Evolutionary conservation across 2,888 invertebrate genomes (phyloP).

Genomic region (Trachelus stipa): DNA sequence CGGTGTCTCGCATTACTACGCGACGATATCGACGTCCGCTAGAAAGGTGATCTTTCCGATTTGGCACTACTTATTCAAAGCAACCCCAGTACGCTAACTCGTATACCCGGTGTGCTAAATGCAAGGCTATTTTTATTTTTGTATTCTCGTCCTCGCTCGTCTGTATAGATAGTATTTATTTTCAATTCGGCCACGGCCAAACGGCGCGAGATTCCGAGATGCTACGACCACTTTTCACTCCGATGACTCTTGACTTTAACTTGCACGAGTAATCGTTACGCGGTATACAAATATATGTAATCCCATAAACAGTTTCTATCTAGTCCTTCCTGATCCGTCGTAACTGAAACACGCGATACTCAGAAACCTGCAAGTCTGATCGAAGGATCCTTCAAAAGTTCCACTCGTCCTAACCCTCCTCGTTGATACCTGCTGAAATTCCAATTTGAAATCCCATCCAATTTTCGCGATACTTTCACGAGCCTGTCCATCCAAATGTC

Average conservation of each 20-base stretch:
- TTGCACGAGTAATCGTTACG: background rate
- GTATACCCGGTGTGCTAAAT: constrained; percentile 51
- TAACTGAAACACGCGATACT: background rate
- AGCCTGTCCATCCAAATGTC: background rate
- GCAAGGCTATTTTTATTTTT: constrained; percentile 52
- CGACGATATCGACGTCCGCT: constrained; percentile 3
- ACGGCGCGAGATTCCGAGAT: constrained; percentile 23
- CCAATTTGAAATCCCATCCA: background rate
- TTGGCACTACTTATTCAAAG: constrained; percentile 45
- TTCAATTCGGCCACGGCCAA: constrained; percentile 65
- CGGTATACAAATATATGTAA: background rate
- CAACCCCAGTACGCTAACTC: constrained; percentile 42
- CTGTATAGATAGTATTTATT: constrained; percentile 52
- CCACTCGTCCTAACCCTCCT: background rate
- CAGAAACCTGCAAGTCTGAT: background rate
- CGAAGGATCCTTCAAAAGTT: background rate
- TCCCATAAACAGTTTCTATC: background rate
- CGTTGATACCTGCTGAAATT: background rate
- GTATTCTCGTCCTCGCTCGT: constrained; percentile 29
- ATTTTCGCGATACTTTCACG: background rate
- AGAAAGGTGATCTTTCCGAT: constrained; percentile 51
- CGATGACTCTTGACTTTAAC: background rate
- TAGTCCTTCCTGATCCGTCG: background rate
- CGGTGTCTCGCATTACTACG: constrained; percentile 5
- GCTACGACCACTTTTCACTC: background rate